Conservation (phyloP, 2,113 vertebrate genomes). For the Marmota monax region DNA sequence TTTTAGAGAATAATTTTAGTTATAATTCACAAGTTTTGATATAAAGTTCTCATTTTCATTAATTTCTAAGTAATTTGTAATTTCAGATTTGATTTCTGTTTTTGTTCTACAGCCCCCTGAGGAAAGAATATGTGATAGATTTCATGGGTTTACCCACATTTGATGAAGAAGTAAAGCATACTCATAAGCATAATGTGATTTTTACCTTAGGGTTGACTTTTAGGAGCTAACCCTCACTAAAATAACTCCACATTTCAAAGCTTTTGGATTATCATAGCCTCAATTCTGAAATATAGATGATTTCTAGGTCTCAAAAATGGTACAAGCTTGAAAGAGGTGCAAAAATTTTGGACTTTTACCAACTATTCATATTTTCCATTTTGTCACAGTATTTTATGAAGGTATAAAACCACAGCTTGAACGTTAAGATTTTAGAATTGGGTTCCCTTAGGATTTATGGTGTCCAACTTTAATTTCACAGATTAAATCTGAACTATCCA, state of each 20-base stretch:
- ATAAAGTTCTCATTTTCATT: conserved; percentile 44
- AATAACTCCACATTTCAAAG: conserved; percentile 34
- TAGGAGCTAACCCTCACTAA: not conserved
- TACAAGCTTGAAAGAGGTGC: not conserved
- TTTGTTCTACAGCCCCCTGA: not conserved
- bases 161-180: conserved; percentile 43
- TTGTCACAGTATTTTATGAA: not conserved
- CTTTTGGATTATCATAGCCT: not conserved
- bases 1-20: not conserved
- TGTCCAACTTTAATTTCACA: not conserved
- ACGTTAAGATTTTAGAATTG: not conserved
- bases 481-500: not conserved
- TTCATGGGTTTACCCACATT: conserved; percentile 41
- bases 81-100: conserved; percentile 42
- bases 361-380: not conserved
- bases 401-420: not conserved
- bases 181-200: not conserved
- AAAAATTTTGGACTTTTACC: not conserved
- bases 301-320: not conserved
- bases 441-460: not conserved
- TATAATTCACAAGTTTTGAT: not conserved
- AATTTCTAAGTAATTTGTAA: conserved; percentile 33
- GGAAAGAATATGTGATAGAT: not conserved
- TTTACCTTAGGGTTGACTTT: conserved; percentile 19
- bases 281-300: not conserved